Percentiles rank a stretch among this genome's conserved stretches.
These are phyloP conservation scores for Apocrypta bakeri DNA, from an alignment of 1,140 invertebrate species.

Conservation along the genomic window DNA sequence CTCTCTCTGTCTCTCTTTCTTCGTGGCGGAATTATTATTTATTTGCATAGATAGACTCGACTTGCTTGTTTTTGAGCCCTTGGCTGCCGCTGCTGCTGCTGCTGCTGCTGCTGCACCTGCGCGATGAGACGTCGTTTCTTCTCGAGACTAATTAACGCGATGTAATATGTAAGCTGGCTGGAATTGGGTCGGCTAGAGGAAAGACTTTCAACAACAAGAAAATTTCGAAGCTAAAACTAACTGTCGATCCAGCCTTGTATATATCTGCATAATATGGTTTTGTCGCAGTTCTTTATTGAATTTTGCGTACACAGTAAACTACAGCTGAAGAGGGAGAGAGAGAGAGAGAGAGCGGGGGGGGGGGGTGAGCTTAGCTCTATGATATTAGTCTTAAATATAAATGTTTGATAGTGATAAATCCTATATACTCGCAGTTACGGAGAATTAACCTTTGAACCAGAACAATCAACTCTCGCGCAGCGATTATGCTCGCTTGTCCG, in stretches of 20 bases:
- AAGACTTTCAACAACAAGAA: background rate
- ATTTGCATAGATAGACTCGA: background rate
- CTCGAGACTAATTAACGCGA: constrained; percentile 1
- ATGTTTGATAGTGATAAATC: too few species aligned
- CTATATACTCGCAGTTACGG: too few species aligned
- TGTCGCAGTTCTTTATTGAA: background rate
- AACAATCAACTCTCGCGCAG: too few species aligned
- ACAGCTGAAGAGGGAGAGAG: too few species aligned
- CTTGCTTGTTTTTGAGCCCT: background rate
- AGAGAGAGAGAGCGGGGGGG: too few species aligned
- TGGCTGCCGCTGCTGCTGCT: background rate
- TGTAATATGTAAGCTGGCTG: background rate
- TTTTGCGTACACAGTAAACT: too few species aligned
- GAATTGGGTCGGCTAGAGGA: background rate
- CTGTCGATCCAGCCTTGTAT: background rate
- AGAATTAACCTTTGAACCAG: too few species aligned
- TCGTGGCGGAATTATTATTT: constrained; percentile 24
- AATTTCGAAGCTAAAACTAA: background rate
- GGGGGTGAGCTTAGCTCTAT: too few species aligned
- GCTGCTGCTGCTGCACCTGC: background rate
- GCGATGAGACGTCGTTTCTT: background rate
- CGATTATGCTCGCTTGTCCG: background rate
- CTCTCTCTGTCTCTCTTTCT: background rate
- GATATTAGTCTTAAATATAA: too few species aligned
- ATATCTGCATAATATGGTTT: too few species aligned